Evolutionary conservation across 2,888 invertebrate species (phyloP).

Genomic region (Phaonia tiefii): DNA sequence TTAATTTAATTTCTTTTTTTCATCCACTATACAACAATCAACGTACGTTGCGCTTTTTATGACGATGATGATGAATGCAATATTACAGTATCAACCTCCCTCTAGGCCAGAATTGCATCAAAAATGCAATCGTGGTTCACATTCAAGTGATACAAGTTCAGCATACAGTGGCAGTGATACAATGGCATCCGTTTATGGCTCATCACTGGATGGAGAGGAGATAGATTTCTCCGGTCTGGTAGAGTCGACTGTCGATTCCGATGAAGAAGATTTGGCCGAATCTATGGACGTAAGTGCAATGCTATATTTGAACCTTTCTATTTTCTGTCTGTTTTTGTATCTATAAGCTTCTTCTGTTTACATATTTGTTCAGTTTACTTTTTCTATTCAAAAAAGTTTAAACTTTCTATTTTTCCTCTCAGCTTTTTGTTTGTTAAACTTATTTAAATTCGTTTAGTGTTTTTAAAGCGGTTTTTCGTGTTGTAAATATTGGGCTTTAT

Average conservation of each 20-base stretch:
- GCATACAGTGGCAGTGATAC: conserved; percentile 98
- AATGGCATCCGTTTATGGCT: conserved; percentile 95
- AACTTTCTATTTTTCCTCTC: conserved; percentile 24
- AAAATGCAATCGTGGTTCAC: conserved; percentile 91
- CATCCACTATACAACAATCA: background rate
- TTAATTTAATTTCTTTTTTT: conserved; percentile 37
- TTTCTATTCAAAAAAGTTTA: conserved; percentile 15
- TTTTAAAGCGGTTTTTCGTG: conserved; percentile 18
- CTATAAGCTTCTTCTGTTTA: background rate
- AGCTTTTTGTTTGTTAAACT: conserved; percentile 15
- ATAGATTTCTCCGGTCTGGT: conserved; percentile 96
- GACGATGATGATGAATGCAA: conserved; percentile 20
- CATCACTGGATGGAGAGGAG: conserved; percentile 90
- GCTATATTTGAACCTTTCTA: conserved; percentile 3
- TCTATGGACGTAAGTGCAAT: conserved; percentile 88
- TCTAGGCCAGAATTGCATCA: conserved; percentile 88
- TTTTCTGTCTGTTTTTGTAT: background rate
- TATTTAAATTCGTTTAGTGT: conserved; percentile 35
- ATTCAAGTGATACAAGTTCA: conserved; percentile 96
- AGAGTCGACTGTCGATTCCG: conserved; percentile 97
- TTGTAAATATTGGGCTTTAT: conserved; percentile 19
- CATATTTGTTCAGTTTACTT: conserved; percentile 1
- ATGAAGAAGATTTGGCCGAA: conserved; percentile 94
- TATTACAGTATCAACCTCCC: conserved; percentile 68
- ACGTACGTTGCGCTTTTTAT: too few species aligned